A percentile compares a stretch with the other conserved stretches of the same genome.
Evolutionary conservation across 2,797 vertebrate species (phyloP).

Genomic region (Micrastur ruficollis): DNA sequence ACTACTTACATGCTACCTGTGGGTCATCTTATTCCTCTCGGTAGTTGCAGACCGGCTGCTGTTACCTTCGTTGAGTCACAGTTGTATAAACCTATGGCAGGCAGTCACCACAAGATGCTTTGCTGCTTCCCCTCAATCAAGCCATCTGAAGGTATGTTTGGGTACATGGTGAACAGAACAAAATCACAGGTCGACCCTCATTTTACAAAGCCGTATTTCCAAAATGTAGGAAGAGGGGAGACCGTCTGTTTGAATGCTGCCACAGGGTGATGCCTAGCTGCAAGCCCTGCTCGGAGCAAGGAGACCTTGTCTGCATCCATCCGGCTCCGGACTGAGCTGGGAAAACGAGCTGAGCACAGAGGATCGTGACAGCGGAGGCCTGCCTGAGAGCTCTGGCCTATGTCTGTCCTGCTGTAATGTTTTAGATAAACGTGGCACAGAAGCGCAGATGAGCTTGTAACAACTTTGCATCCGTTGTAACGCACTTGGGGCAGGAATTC

Average conservation of each 20-base stretch:
- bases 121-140: not conserved
- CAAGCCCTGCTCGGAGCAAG: not conserved
- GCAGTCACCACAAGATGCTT: not conserved
- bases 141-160: not conserved
- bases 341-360: not conserved
- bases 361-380: no score
- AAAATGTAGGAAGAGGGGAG: not conserved
- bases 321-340: not conserved
- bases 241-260: not conserved
- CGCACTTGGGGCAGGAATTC: not conserved
- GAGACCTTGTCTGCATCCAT: not conserved
- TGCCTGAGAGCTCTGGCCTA: not conserved
- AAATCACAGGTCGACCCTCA: not conserved
- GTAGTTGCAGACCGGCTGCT: not conserved
- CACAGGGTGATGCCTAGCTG: accelerated
- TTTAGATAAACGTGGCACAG: not conserved
- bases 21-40: no score
- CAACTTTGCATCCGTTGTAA: not conserved
- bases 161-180: not conserved
- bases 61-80: not conserved
- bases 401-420: not conserved
- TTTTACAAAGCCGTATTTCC: not conserved
- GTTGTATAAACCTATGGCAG: accelerated
- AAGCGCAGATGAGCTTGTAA: not conserved
- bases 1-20: not conserved